phyloP scores from a whole-genome alignment of 2,797 vertebrate species.

The Gambelia wislizenii region DNA sequence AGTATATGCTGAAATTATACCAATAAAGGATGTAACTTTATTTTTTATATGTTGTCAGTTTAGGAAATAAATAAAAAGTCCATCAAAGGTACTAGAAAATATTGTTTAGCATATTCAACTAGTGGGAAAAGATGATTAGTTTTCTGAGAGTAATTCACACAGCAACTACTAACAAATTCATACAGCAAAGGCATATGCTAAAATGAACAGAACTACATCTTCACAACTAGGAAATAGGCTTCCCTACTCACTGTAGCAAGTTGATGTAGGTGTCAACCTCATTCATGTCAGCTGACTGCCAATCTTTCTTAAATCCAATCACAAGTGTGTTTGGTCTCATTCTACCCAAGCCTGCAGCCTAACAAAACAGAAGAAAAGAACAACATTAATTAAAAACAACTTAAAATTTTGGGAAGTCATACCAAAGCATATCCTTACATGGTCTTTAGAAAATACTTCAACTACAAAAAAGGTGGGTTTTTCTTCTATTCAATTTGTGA shows the following conservation, averaged over 20 bases:
- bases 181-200: neutral
- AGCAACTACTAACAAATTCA: neutral
- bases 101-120: neutral
- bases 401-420: neutral
- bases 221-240: neutral
- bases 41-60: no score
- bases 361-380: constrained; percentile 32
- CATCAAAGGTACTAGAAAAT: no score
- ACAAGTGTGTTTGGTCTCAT: constrained; percentile 96
- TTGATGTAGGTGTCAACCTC: constrained; percentile 96
- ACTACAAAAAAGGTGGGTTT: neutral
- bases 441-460: neutral
- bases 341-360: constrained; percentile 95
- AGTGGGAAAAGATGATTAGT: neutral
- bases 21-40: no score
- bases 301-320: constrained; percentile 96
- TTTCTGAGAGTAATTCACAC: neutral
- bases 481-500: neutral
- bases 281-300: constrained; percentile 92
- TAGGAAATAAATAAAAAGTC: no score
- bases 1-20: no score
- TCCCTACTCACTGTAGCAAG: constrained; percentile 92
- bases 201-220: neutral
- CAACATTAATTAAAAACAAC: neutral
- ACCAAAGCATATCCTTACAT: neutral